phyloP scores from a whole-genome alignment of 1,140 invertebrate genomes.

The Aphelinus atriplicis region DNA sequence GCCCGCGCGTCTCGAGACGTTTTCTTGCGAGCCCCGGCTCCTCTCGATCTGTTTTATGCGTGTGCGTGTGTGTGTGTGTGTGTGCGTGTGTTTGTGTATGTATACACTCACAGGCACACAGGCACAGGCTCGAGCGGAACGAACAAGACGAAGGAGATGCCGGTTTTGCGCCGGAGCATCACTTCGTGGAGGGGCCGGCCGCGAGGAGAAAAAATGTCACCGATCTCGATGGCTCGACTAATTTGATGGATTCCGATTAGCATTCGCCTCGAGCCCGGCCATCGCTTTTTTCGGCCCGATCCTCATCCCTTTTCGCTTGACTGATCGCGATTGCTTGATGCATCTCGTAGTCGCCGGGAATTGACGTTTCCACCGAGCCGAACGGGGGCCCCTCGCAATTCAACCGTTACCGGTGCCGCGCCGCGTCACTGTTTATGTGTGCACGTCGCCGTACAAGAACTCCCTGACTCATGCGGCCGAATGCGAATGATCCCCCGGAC shows the following conservation, averaged over 20 bases:
- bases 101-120: background rate
- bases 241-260: slow-evolving; percentile 42
- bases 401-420: too few relatives aligned
- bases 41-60: background rate
- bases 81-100: too few relatives aligned
- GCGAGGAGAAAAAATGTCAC: slow-evolving; percentile 2
- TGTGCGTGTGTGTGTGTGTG: background rate
- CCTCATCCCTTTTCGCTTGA: slow-evolving; percentile 34
- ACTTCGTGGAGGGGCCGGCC: background rate
- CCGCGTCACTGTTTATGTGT: too few relatives aligned
- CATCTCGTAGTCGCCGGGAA: slow-evolving; percentile 18
- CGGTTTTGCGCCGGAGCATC: slow-evolving; percentile 17
- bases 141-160: background rate
- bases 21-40: background rate
- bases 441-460: background rate
- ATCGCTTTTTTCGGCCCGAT: slow-evolving; percentile 30
- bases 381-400: too few relatives aligned
- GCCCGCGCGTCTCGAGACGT: slow-evolving; percentile 2
- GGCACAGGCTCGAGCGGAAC: slow-evolving; percentile 3
- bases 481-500: background rate
- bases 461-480: background rate
- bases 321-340: slow-evolving; percentile 20
- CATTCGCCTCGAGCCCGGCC: slow-evolving; percentile 3
- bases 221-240: slow-evolving; percentile 20
- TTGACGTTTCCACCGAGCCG: slow-evolving; percentile 12